These are phyloP conservation scores for human (Homo sapiens) DNA, from an alignment of 2,113 vertebrate genomes.

Conservation along the genomic window DNA sequence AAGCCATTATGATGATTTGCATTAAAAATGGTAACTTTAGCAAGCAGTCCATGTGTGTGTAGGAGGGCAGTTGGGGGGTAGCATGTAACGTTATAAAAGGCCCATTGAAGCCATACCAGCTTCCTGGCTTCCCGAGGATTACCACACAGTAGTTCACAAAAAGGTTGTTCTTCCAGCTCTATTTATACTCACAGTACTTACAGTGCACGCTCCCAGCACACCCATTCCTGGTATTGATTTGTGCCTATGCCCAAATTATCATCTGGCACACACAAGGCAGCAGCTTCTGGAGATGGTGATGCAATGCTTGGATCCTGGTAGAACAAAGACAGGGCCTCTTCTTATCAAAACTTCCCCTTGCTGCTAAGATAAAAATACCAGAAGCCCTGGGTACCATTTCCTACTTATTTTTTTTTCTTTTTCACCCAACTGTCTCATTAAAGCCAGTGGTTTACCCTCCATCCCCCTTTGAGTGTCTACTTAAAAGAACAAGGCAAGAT, in stretches of 20 bases:
- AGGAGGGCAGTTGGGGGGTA: constrained; percentile 40
- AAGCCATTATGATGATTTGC: constrained; percentile 79
- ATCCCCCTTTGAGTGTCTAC: neutral
- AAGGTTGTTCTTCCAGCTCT: constrained; percentile 77
- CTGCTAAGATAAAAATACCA: constrained; percentile 9
- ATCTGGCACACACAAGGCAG: constrained; percentile 74
- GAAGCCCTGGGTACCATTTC: neutral
- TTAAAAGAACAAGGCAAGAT: neutral
- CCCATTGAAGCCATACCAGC: constrained; percentile 70
- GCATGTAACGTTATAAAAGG: constrained; percentile 74
- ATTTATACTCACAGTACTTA: constrained; percentile 80
- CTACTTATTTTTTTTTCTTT: neutral
- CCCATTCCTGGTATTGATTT: constrained; percentile 83
- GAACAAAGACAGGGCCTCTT: constrained; percentile 65
- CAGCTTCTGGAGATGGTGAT: constrained; percentile 83
- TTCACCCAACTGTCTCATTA: neutral
- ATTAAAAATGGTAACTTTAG: constrained; percentile 72
- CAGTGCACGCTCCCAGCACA: constrained; percentile 62
- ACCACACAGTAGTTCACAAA: constrained; percentile 72
- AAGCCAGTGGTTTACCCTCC: neutral
- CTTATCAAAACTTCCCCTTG: constrained; percentile 45
- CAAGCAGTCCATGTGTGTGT: constrained; percentile 54
- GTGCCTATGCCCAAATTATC: constrained; percentile 83
- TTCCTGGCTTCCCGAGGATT: constrained; percentile 71
- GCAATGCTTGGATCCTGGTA: constrained; percentile 77